Evolutionary conservation across 2,797 vertebrate genomes (phyloP).

Genomic region (Vultur gryphus): DNA sequence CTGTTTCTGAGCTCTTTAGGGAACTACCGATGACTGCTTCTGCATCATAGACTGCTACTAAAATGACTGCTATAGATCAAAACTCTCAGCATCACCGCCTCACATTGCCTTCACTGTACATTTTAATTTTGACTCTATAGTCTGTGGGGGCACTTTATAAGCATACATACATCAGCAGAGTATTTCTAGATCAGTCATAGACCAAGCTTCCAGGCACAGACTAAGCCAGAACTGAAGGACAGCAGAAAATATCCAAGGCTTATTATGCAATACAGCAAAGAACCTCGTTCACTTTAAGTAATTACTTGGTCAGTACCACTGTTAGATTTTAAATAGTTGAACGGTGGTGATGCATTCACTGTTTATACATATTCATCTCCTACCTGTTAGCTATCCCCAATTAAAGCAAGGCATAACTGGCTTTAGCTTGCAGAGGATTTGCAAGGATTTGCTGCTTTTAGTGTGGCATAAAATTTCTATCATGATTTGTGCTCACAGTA

Average conservation of each 20-base stretch:
- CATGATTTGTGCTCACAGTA: not conserved
- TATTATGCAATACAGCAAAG: not conserved
- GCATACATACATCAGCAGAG: not conserved
- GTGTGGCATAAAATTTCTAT: not conserved
- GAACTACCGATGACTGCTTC: constrained; percentile 13
- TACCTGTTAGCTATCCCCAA: not conserved
- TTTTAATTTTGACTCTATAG: not conserved
- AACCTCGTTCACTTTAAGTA: not conserved
- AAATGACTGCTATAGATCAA: not conserved
- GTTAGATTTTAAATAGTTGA: not conserved
- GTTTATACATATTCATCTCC: not conserved
- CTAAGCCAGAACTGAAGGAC: not conserved
- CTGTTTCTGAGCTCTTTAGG: not conserved
- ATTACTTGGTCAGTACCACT: not conserved
- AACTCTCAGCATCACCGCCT: not conserved
- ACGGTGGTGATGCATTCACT: not conserved
- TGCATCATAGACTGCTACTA: not conserved
- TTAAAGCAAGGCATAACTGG: not conserved
- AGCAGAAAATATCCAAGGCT: not conserved
- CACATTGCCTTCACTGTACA: rapidly evolving
- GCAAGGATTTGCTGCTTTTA: not conserved
- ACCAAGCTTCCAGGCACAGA: not conserved
- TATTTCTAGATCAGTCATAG: not conserved
- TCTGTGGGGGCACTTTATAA: not conserved
- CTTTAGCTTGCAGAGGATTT: not conserved